Evolutionary conservation across 53 echinoderm and acorn worm species (phyloP), one percentile per base, ranked within the genome.

Genomic region (Holothuria scabra): DNA sequence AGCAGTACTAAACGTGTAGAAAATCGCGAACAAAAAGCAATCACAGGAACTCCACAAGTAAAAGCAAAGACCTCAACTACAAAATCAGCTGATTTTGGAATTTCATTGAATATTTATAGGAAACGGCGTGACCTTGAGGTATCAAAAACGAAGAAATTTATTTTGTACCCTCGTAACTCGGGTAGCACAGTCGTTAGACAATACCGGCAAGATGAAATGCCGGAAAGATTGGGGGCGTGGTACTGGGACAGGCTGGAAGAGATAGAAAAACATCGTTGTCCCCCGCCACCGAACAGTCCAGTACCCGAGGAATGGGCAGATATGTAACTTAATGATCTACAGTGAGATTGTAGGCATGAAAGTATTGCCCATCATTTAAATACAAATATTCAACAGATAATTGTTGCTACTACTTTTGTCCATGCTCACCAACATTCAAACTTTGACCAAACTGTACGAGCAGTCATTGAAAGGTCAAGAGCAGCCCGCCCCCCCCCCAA

Each of bases 261-360:
- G 37, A 81, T 81, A 21, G 82, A 81, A 12, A 61, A 63, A 8
- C 82, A 81, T 63, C 62, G 82, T 11, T 64, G 82, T 22, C 65
- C 82, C 11, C 65, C 62, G 4, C 82, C 82, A 20, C 82, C 82
- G 7, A 81, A 81, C 59, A 81, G 82, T 32, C 82, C 82, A 59
- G 82, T 62, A 78, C 78, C 78, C 4, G 28, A 19, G 3, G 78
- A 78, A 23, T 78, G 78, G 78, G 16, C 78, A 28, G 78, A 78
- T 78, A 78, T 56, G 78, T 78, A 58, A 30, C 20, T 0, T 35
- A 46, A 20, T n/a, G 48, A 6, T 8, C 7, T 41, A 41, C 2
- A 41, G n/a, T n/a, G n/a, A n/a, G n/a, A n/a, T n/a, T 44, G 10
- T 44, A 44, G 5, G 44, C 44, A 44, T 7, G 44, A 10, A 52